A percentile compares a stretch with the other conserved stretches of the same genome.
These are phyloP conservation scores for Ranitomeya imitator DNA, from an alignment of 2,113 vertebrate species.

Conservation along the genomic window DNA sequence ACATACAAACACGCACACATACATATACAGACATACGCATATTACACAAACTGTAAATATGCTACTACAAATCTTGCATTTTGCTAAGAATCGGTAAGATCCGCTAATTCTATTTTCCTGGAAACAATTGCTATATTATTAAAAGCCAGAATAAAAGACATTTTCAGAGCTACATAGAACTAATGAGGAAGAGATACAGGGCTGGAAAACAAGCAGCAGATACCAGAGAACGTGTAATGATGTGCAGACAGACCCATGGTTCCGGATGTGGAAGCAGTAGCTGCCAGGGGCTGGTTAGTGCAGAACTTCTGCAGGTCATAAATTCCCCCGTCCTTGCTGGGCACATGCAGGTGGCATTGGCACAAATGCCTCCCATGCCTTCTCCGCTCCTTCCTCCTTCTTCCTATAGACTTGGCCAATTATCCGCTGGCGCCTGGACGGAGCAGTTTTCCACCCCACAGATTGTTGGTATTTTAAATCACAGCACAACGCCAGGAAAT, in stretches of 20 bases:
- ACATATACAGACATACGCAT: too few species aligned
- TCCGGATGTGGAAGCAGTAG: background rate
- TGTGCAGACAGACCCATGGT: background rate
- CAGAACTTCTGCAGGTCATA: background rate
- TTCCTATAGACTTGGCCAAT: slow-evolving; percentile 44
- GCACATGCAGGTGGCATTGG: background rate
- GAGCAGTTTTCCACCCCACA: slow-evolving; percentile 46
- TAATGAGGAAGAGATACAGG: background rate
- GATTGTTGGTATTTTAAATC: slow-evolving; percentile 53
- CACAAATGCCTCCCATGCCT: background rate
- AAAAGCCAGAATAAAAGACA: background rate
- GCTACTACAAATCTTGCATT: too few species aligned
- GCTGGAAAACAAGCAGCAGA: background rate
- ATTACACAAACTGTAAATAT: too few species aligned
- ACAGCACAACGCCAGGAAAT: slow-evolving; percentile 54
- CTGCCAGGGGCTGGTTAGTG: background rate
- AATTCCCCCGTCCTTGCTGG: background rate
- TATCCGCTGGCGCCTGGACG: slow-evolving; percentile 48
- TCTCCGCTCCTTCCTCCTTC: background rate
- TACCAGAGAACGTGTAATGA: background rate
- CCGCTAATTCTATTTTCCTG: too few species aligned
- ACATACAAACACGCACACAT: too few species aligned
- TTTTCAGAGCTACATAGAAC: background rate
- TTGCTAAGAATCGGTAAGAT: too few species aligned
- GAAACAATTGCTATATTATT: background rate